Base-by-base conservation (phyloP, 2,888 invertebrate genomes). In the Melangyna quadrimaculata region DNA sequence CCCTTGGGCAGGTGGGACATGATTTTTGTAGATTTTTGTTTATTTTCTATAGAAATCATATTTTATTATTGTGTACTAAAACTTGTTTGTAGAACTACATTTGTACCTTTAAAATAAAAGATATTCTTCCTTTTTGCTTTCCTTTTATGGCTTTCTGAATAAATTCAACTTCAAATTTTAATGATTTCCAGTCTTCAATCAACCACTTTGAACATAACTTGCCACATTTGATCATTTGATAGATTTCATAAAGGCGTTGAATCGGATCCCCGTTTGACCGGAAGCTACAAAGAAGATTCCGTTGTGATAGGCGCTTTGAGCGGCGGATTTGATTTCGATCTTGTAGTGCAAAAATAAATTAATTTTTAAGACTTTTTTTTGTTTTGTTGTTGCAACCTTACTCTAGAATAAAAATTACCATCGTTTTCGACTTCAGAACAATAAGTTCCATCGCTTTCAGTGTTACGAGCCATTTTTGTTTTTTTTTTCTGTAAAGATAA, bases 361-460 rank as follows among this genome's bases (percentile, higher is more conserved):
- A 45, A 27, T n/a, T 1, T 17, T n/a, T 40, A 19, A 5, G 2
- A 6, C 2, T 9, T 9, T 37, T 37, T 14, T n/a, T 63, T 17
- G 0, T 10, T 12, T 43, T 45, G n/a, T 27, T 12, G 3, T 27
- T 45, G 22, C 2, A 14, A 17, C 7, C 5, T 14, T n/a, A 17
- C 14, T 43, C 2, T 10, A 14, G 8, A 12, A 22, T 8, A 48
- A 43, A 22, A 22, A 32, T 65, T 67, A 81, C 86, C 51, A 43
- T 63, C 65, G 65, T 74, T 73, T 65, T 81, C 80, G 6, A 35
- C 63, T 22, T 81, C 80, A 5, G 86, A 81, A 17, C 86, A 86
- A 65, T 65, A 86, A 17, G 86, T 86, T 37, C 17, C 73, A 65
- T 86, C 81, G 22, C 81, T 86, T 65, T 86, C 86, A 0, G 29